Evolutionary conservation across 2,797 vertebrate species (phyloP).

Genomic region (Bradypodion ventrale): DNA sequence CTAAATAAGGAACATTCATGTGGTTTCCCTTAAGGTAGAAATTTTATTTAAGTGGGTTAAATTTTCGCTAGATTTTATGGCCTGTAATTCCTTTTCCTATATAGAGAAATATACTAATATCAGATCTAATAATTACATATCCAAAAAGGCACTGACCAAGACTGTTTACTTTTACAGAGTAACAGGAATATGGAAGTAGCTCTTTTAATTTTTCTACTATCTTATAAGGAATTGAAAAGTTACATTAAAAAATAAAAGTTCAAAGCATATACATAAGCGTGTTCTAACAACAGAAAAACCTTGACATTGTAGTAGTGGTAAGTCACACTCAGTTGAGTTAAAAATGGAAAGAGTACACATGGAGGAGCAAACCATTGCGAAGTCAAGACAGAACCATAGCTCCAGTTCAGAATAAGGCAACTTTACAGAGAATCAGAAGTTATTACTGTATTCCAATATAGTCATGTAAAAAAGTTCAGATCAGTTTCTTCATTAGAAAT

Average conservation of each 20-base stretch:
- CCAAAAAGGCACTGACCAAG: neutral
- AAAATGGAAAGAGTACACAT: neutral
- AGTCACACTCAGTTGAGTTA: no score
- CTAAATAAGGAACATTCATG: neutral
- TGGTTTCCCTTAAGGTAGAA: neutral
- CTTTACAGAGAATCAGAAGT: neutral
- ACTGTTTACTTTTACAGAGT: no score
- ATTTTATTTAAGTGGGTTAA: neutral
- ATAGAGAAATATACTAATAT: neutral
- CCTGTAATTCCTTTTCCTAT: neutral
- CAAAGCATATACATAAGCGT: neutral
- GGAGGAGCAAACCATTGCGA: neutral
- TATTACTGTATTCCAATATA: neutral
- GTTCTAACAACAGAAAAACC: neutral
- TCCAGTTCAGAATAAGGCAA: neutral
- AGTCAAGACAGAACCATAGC: neutral
- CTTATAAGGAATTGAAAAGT: neutral
- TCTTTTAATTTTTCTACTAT: neutral
- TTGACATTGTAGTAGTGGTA: neutral
- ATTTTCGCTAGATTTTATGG: neutral
- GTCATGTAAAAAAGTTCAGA: neutral
- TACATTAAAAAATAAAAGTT: neutral
- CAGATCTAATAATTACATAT: neutral
- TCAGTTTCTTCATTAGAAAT: neutral
- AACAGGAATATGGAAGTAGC: no score